These are phyloP conservation scores for Sphaerophoria taeniata DNA, from an alignment of 2,888 invertebrate genomes.

Conservation along the genomic window DNA sequence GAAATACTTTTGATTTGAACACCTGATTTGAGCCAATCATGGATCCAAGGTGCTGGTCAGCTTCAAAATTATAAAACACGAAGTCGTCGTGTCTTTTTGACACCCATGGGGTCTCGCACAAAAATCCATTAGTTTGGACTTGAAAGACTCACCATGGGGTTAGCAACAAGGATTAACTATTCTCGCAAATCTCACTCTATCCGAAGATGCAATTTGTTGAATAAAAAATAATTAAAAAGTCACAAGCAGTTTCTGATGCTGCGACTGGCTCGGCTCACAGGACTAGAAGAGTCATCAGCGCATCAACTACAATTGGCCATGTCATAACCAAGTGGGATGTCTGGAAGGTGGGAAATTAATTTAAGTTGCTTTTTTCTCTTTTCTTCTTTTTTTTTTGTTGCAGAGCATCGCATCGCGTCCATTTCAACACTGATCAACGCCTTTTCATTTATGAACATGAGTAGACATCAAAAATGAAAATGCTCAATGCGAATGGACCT, in stretches of 20 bases:
- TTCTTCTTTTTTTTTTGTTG: background rate
- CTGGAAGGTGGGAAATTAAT: conserved; percentile 72
- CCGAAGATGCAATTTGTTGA: conserved; percentile 50
- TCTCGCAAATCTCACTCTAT: background rate
- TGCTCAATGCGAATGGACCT: conserved; percentile 39
- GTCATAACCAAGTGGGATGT: conserved; percentile 66
- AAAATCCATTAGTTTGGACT: conserved; percentile 37
- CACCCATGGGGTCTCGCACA: conserved; percentile 44
- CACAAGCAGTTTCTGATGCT: conserved; percentile 31
- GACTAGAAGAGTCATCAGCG: conserved; percentile 35
- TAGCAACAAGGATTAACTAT: conserved; percentile 23
- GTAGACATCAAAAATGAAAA: conserved; percentile 29
- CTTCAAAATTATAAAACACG: conserved; percentile 15
- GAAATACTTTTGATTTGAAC: conserved; percentile 48
- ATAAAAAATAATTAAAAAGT: conserved; percentile 56
- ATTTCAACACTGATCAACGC: conserved; percentile 60
- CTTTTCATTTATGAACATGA: conserved; percentile 21
- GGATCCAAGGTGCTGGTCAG: background rate
- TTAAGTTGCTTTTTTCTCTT: conserved; percentile 40
- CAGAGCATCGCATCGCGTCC: conserved; percentile 15
- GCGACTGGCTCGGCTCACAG: conserved; percentile 1
- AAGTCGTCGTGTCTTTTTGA: conserved; percentile 1
- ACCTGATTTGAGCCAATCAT: conserved; percentile 10
- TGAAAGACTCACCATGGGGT: conserved; percentile 32
- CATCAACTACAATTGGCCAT: conserved; percentile 59